These are phyloP conservation scores for Cephus spinipes DNA, from an alignment of 2,888 invertebrate species.

Conservation along the genomic window DNA sequence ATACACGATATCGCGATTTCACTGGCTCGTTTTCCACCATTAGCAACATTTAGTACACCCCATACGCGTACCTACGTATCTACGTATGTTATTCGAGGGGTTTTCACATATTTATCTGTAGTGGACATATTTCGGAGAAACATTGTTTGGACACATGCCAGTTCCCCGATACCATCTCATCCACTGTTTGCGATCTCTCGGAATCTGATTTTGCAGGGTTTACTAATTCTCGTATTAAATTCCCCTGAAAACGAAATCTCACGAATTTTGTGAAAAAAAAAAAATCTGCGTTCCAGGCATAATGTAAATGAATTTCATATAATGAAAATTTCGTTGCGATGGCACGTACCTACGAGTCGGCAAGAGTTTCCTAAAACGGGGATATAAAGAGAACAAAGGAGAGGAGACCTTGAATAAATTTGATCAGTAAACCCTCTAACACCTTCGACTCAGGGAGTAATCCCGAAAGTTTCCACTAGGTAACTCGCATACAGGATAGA, in stretches of 20 bases:
- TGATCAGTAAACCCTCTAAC: not conserved
- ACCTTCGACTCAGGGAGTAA: not conserved
- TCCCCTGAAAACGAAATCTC: not conserved
- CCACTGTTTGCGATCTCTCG: not conserved
- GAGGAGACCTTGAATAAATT: not conserved
- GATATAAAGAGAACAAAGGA: not conserved
- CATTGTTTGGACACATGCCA: not conserved
- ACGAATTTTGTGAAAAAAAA: not conserved
- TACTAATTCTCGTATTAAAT: not conserved
- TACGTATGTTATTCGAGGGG: not conserved
- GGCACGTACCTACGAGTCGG: not conserved
- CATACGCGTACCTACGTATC: not conserved
- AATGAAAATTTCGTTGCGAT: not conserved
- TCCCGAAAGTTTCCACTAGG: not conserved
- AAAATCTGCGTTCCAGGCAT: not conserved
- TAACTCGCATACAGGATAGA: not conserved
- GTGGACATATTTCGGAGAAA: not conserved
- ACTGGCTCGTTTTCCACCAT: conserved; percentile 2
- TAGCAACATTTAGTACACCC: not conserved
- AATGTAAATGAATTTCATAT: not conserved
- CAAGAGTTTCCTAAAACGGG: not conserved
- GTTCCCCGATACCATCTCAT: not conserved
- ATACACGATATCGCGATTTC: not conserved
- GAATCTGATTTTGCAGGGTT: not conserved
- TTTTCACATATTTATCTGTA: not conserved